phyloP scores from a whole-genome alignment of 2,113 vertebrate genomes.

The Eretmochelys imbricata region DNA sequence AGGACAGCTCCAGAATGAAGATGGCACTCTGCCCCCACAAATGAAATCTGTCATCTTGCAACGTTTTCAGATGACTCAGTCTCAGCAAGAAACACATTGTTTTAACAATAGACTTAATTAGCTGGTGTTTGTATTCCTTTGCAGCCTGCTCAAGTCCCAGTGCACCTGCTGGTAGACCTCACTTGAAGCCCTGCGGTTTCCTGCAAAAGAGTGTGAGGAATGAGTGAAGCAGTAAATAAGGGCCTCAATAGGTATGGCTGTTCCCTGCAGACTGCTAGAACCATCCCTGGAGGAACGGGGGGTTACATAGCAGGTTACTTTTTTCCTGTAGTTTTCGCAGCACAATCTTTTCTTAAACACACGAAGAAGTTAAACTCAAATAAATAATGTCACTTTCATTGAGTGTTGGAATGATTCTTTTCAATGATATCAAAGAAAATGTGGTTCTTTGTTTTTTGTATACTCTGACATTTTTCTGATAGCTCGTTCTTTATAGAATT shows the following conservation, averaged over 20 bases:
- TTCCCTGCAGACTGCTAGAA: not conserved
- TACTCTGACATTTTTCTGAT: not conserved
- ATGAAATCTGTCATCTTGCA: slow-evolving; percentile 42
- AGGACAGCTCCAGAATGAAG: not conserved
- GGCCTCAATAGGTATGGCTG: not conserved
- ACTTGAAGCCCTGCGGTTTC: not conserved
- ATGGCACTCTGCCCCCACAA: slow-evolving; percentile 53
- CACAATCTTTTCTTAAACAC: not conserved
- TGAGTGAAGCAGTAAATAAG: slow-evolving; percentile 30
- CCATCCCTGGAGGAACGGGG: not conserved
- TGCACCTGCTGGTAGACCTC: slow-evolving; percentile 56
- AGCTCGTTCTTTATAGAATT: not conserved
- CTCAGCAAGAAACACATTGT: slow-evolving; percentile 66
- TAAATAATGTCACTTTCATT: not conserved
- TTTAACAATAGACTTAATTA: slow-evolving; percentile 77
- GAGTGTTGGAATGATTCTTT: not conserved
- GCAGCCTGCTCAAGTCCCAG: not conserved
- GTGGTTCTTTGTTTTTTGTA: accelerated
- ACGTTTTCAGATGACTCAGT: not conserved
- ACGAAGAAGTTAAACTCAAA: slow-evolving; percentile 14
- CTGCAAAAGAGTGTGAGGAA: slow-evolving; percentile 45
- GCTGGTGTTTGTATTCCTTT: slow-evolving; percentile 60
- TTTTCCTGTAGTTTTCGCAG: not conserved
- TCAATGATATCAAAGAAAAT: accelerated
- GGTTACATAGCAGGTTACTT: accelerated